Conservation (phyloP, 2,797 vertebrate genomes). For the Alfaro cultratus region DNA sequence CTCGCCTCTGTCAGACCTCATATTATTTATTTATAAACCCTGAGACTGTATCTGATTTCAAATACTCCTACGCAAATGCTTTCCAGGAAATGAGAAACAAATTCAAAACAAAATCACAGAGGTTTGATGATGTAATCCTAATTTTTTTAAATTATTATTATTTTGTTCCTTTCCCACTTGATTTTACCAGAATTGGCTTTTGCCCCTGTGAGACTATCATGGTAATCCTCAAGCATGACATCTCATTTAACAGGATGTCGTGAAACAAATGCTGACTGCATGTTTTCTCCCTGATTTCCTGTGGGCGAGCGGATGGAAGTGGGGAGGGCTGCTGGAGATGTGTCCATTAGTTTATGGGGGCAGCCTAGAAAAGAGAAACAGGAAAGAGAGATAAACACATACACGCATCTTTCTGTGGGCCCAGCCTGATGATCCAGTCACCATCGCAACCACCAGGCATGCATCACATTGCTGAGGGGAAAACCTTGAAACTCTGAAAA, state of each 20-base stretch:
- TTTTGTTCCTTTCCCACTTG: conserved; percentile 1
- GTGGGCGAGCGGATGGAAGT: background rate
- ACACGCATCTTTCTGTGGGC: conserved; percentile 25
- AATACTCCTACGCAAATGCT: conserved; percentile 14
- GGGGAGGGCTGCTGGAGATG: conserved; percentile 24
- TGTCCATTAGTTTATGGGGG: conserved; percentile 51
- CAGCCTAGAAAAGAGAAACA: conserved; percentile 26
- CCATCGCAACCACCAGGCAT: conserved; percentile 75
- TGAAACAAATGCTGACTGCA: conserved; percentile 48
- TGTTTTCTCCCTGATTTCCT: conserved; percentile 40
- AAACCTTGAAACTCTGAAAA: conserved; percentile 42
- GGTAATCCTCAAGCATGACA: conserved; percentile 50
- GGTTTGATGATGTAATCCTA: conserved; percentile 1
- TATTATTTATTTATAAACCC: conserved; percentile 63
- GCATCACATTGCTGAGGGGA: conserved; percentile 40
- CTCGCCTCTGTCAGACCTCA: conserved; percentile 54
- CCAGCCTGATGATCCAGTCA: conserved; percentile 56
- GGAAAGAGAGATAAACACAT: conserved; percentile 9
- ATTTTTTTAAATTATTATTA: background rate
- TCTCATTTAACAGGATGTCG: conserved; percentile 55
- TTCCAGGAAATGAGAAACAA: conserved; percentile 33
- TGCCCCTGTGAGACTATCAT: conserved; percentile 43
- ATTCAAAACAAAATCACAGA: conserved; percentile 21
- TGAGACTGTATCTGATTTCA: conserved; percentile 50
- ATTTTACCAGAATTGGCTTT: conserved; percentile 18